Evolutionary conservation across 2,888 invertebrate genomes (phyloP).

Genomic region (Sminthurinus aureus): DNA sequence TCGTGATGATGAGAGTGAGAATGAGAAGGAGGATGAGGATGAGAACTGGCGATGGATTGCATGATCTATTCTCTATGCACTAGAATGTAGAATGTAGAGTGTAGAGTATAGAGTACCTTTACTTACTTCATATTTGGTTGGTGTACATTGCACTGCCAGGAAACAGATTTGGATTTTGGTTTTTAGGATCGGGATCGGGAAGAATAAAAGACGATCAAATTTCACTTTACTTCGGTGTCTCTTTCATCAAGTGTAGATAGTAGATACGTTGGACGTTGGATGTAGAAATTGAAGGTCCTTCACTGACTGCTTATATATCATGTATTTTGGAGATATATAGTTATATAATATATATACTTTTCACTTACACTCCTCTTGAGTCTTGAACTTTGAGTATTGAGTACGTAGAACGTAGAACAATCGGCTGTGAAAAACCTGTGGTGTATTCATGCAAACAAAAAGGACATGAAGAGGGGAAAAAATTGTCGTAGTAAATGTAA

Average conservation of each 20-base stretch:
- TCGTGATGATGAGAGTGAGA: not conserved
- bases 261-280: too few species aligned
- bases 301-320: not conserved
- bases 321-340: too few species aligned
- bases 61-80: too few species aligned
- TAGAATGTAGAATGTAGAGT: too few species aligned
- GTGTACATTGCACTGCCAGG: not conserved
- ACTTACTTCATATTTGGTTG: not conserved
- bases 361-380: not conserved
- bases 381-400: too few species aligned
- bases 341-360: too few species aligned
- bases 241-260: slow-evolving; percentile 2
- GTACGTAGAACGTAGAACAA: slow-evolving; percentile 2
- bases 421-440: slow-evolving; percentile 9
- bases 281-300: too few species aligned
- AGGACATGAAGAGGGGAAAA: not conserved
- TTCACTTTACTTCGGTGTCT: slow-evolving; percentile 30
- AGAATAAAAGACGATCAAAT: slow-evolving; percentile 20
- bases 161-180: not conserved
- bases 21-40: too few species aligned
- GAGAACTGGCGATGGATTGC: too few species aligned
- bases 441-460: slow-evolving; percentile 2
- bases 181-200: not conserved
- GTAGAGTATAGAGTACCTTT: too few species aligned
- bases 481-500: not conserved